Percentiles rank a stretch among this genome's conserved stretches.
Evolutionary conservation across 1,140 invertebrate genomes (phyloP).

Genomic region (Leptinotarsa lineolata): DNA sequence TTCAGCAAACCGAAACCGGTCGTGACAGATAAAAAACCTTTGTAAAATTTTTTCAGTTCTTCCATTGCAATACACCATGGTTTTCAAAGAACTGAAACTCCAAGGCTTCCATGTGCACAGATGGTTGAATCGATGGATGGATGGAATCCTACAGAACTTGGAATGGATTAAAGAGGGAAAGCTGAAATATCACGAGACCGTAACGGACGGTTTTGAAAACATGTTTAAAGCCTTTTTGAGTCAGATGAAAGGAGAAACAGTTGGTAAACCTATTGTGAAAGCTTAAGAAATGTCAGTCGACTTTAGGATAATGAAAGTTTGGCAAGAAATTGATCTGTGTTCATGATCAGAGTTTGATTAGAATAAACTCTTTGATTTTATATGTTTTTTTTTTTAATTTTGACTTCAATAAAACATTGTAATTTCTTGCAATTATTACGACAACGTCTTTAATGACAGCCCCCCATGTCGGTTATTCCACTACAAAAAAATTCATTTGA

Average conservation of each 20-base stretch:
- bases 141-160: slow-evolving; percentile 64
- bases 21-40: no score
- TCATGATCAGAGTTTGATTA: no score
- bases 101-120: slow-evolving; percentile 64
- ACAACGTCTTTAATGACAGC: no score
- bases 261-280: slow-evolving; percentile 67
- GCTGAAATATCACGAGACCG: slow-evolving; percentile 65
- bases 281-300: slow-evolving; percentile 19
- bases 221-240: slow-evolving; percentile 68
- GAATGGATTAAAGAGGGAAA: slow-evolving; percentile 65
- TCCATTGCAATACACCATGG: slow-evolving; percentile 57
- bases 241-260: slow-evolving; percentile 66
- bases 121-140: slow-evolving; percentile 59
- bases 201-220: slow-evolving; percentile 69
- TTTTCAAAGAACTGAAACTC: slow-evolving; percentile 63
- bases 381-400: no score
- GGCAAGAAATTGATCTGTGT: no score
- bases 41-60: slow-evolving; percentile 48
- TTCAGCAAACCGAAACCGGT: no score
- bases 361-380: no score
- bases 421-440: no score
- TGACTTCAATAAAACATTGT: no score
- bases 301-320: no score
- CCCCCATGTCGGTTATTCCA: no score
- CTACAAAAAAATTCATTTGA: no score